Percentiles rank a stretch among this genome's conserved stretches.
Evolutionary conservation across 2,888 invertebrate species (phyloP).

Genomic region (Hydrotaea diabolus): DNA sequence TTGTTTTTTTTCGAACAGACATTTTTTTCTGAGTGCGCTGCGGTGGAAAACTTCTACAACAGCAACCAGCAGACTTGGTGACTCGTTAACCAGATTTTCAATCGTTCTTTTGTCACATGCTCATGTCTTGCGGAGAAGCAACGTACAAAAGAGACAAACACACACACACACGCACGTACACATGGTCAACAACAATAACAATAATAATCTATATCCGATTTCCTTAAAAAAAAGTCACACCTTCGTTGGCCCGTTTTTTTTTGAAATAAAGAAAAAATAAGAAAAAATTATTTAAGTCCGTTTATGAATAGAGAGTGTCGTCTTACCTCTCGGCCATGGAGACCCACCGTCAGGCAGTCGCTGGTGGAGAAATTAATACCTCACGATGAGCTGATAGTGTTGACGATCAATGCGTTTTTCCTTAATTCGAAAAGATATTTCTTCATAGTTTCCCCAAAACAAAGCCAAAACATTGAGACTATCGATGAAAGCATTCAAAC

Average conservation of each 20-base stretch:
- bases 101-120: constrained; percentile 10
- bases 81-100: constrained; percentile 44
- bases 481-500: constrained; percentile 61
- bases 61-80: constrained; percentile 57
- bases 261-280: constrained; percentile 11
- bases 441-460: constrained; percentile 36
- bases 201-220: constrained; percentile 67
- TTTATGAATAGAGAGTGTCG: constrained; percentile 47
- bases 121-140: not conserved
- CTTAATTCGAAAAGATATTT: constrained; percentile 28
- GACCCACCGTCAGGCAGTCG: constrained; percentile 9
- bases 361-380: constrained; percentile 58
- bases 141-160: not conserved
- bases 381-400: constrained; percentile 64
- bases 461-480: constrained; percentile 49
- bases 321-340: constrained; percentile 47
- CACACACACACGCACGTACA: no score
- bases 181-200: not conserved
- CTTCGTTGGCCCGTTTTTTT: constrained; percentile 48
- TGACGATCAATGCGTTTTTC: constrained; percentile 57
- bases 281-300: constrained; percentile 55
- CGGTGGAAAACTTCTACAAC: not conserved
- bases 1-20: not conserved
- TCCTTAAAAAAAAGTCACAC: constrained; percentile 65
- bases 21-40: not conserved